Evolutionary conservation across 2,888 invertebrate species (phyloP), one percentile per base, ranked within the genome.

Genomic region (Bhutanitis thaidina): DNA sequence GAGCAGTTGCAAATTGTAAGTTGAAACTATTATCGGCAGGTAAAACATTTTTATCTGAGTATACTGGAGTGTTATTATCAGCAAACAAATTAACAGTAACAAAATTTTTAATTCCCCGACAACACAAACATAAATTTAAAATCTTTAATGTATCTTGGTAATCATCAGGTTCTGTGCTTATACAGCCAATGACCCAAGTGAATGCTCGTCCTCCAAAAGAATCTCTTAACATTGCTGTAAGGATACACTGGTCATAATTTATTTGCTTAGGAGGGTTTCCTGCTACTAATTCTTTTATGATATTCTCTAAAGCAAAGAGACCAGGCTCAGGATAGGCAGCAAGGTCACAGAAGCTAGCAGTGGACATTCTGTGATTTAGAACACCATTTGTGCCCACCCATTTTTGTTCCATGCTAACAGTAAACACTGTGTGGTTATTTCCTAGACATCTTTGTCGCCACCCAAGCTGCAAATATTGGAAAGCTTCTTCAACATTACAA

Each of bases 1-100:
- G 96, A 52, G 93, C 90, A 10, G 95, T 95, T 10, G 96, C 95
- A 88, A 96, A 96, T 75, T 95, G 95, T 49, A 96, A 78, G 34
- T 95, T 94, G 71, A 95, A 95, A 65, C 81, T 80, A 60, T 75
- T 85, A 32, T 86, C 86, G 55, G 71, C 60, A 49, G 78, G 80
- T 48, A 80, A 54, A 9, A 75, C 61, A 39, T 74, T 52, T 54
- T 87, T 88, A n/a, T 89, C 88, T 39, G 74, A 56, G 43, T 78
- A 85, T 1, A 92, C 87, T 14, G 91, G 91, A 9, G 91, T 92
- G 60, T 92, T 92, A 63, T 92, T 91, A 61, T 92, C 92, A 35
- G 92, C 92, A 77, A 92, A 94, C 3, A 93, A 91, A 70, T 94
- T 94, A 41, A 94, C 92, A 14, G 93, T 93, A 0, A 94, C 94